Conservation (phyloP, 2,113 vertebrate species). For the Ursus arctos region DNA sequence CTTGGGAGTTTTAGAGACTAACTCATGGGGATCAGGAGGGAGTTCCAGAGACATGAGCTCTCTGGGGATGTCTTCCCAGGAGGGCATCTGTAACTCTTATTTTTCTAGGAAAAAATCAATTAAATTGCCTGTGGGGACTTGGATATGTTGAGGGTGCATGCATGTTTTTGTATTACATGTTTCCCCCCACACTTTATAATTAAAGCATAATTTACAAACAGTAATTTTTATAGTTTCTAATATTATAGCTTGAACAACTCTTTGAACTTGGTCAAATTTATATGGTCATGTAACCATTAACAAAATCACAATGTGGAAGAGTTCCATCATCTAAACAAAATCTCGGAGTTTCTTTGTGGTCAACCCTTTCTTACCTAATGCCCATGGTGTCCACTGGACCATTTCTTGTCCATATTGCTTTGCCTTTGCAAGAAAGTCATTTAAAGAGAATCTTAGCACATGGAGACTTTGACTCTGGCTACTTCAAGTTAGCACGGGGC, state of each 20-base stretch:
- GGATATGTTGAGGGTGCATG: not conserved
- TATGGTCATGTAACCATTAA: not conserved
- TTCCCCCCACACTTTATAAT: not conserved
- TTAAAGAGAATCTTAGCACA: not conserved
- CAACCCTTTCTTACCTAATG: not conserved
- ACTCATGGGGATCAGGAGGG: not conserved
- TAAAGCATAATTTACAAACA: not conserved
- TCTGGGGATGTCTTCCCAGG: not conserved
- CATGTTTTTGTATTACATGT: not conserved
- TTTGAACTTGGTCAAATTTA: not conserved
- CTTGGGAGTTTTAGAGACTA: not conserved
- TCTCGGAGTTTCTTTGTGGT: not conserved
- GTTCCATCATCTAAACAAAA: not conserved
- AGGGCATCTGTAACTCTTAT: not conserved
- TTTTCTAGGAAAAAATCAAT: not conserved
- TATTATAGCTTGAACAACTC: not conserved
- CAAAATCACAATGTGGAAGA: not conserved
- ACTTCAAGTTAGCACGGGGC: not conserved
- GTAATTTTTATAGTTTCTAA: not conserved
- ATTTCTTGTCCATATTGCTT: not conserved
- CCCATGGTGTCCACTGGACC: not conserved
- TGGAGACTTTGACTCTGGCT: not conserved
- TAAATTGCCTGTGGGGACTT: not conserved
- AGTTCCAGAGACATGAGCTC: not conserved
- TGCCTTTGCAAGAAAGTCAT: not conserved